These are phyloP conservation scores for Penaeus monodon DNA, from an alignment of 2,888 invertebrate species.

Conservation along the genomic window DNA sequence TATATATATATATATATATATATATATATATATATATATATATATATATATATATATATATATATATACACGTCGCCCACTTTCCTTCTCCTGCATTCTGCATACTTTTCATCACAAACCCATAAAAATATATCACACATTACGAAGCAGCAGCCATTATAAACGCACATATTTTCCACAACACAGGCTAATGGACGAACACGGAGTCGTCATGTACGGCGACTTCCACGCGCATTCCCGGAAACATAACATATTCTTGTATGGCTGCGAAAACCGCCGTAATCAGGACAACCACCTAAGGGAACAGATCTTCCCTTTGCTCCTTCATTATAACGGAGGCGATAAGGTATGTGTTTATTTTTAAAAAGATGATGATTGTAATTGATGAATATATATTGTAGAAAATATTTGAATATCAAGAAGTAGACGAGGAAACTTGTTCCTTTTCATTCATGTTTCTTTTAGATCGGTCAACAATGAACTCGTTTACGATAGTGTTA, in stretches of 20 bases:
- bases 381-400: too few relatives aligned
- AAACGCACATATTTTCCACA: conserved; percentile 65
- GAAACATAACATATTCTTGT: conserved; percentile 95
- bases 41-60: neutral
- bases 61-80: neutral
- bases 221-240: conserved; percentile 96
- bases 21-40: neutral
- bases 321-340: conserved; percentile 91
- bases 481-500: too few relatives aligned
- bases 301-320: conserved; percentile 93
- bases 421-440: too few relatives aligned
- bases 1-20: neutral
- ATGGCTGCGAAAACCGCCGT: conserved; percentile 91
- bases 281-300: conserved; percentile 83
- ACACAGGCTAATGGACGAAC: conserved; percentile 84
- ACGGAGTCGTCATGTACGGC: conserved; percentile 90
- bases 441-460: too few relatives aligned
- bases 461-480: too few relatives aligned
- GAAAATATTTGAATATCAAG: too few relatives aligned
- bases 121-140: neutral
- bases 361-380: too few relatives aligned
- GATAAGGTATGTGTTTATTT: conserved; percentile 73
- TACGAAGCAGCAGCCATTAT: conserved; percentile 64
- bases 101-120: neutral
- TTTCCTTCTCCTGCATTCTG: neutral